Conservation (phyloP, 2,888 invertebrate genomes). For the Ophonus ardosiacus region DNA sequence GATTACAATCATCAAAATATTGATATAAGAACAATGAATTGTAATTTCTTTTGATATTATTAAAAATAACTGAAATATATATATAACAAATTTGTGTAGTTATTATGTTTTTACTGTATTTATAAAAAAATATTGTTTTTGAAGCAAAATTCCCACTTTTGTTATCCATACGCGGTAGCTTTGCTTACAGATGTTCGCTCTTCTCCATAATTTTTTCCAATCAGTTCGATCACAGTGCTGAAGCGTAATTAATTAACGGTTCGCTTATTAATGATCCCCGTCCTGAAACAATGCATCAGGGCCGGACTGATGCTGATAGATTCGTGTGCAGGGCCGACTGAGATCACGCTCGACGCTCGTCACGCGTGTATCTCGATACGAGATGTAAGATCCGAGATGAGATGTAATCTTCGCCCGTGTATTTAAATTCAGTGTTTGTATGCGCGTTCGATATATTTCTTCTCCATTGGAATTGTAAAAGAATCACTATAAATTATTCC, state of each 20-base stretch:
- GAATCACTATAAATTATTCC: constrained; percentile 54
- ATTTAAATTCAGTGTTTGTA: constrained; percentile 49
- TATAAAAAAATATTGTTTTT: too few species aligned
- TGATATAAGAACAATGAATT: too few species aligned
- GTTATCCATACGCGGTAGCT: neutral
- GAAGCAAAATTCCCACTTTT: constrained; percentile 54
- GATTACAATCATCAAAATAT: too few species aligned
- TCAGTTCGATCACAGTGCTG: constrained; percentile 64
- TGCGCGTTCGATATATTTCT: constrained; percentile 42
- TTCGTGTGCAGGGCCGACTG: constrained; percentile 41
- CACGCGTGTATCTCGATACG: constrained; percentile 21
- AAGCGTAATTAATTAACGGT: constrained; percentile 67
- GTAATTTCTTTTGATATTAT: too few species aligned
- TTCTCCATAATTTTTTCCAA: constrained; percentile 64
- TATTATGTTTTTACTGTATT: too few species aligned
- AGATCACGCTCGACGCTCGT: neutral
- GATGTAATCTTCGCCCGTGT: constrained; percentile 21
- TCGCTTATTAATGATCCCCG: constrained; percentile 67
- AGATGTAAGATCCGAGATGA: constrained; percentile 9
- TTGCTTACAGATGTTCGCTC: neutral
- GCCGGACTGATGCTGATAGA: constrained; percentile 67
- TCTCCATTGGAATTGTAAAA: constrained; percentile 55
- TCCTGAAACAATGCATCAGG: constrained; percentile 67
- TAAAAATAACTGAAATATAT: too few species aligned
- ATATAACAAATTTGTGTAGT: too few species aligned